phyloP scores from a whole-genome alignment of 2,113 vertebrate species.

The Puffinus mauretanicus region DNA sequence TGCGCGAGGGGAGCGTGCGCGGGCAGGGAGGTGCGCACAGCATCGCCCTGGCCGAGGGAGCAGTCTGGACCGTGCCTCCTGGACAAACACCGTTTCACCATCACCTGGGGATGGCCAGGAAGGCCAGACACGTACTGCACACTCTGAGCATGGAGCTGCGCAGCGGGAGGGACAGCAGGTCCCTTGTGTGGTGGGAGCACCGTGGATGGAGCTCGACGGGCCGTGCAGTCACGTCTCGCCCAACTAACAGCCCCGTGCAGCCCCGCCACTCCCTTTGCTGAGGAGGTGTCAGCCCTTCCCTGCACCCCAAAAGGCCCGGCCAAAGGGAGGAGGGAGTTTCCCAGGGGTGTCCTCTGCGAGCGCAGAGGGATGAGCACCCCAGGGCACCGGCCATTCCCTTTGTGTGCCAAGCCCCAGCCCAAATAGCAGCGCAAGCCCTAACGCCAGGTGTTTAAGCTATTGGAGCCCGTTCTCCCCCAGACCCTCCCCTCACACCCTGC shows the following conservation, averaged over 20 bases:
- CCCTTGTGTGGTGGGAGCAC: accelerated
- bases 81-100: background rate
- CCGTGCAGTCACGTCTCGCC: accelerated
- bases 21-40: background rate
- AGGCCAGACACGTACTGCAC: background rate
- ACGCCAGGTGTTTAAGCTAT: background rate
- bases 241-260: accelerated
- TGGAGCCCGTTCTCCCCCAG: background rate
- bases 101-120: background rate
- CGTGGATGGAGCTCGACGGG: accelerated
- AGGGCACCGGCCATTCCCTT: accelerated
- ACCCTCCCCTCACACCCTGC: background rate
- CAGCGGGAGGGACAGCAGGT: background rate
- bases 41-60: background rate
- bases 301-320: background rate
- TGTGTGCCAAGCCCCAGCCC: background rate
- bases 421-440: background rate
- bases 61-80: accelerated
- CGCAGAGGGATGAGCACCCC: background rate
- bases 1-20: background rate
- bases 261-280: background rate
- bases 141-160: background rate
- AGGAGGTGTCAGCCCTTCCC: background rate
- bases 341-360: background rate
- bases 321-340: background rate